These are phyloP conservation scores for Whitmania pigra DNA, from an alignment of 1,140 invertebrate genomes.

Conservation along the genomic window DNA sequence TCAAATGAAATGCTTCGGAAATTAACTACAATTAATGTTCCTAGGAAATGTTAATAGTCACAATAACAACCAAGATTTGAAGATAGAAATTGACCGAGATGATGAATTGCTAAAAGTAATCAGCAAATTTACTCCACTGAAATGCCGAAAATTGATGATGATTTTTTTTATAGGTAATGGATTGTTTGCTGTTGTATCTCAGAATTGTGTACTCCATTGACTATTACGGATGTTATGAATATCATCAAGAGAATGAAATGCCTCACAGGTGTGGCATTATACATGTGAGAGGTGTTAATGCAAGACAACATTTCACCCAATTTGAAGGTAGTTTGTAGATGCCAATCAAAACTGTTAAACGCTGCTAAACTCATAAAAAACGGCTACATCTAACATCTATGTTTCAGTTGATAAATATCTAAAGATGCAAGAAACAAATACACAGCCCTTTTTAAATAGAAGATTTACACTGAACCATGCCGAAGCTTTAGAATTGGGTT, in stretches of 20 bases:
- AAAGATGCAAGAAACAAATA: constrained; percentile 65
- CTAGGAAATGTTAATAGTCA: too few species aligned
- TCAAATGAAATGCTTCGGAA: too few species aligned
- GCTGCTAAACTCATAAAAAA: constrained; percentile 23
- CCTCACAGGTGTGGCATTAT: constrained; percentile 96
- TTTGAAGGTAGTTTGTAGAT: constrained; percentile 29
- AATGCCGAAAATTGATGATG: too few species aligned
- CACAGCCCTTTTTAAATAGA: constrained; percentile 64
- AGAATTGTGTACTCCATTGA: constrained; percentile 95
- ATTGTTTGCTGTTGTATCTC: constrained; percentile 77
- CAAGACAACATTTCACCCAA: constrained; percentile 50
- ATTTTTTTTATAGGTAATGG: constrained; percentile 49
- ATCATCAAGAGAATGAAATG: constrained; percentile 99
- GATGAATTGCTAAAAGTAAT: too few species aligned
- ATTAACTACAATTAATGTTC: too few species aligned
- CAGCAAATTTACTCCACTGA: too few species aligned
- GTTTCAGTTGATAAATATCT: constrained; percentile 22
- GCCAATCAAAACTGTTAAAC: too few species aligned
- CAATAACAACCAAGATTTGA: too few species aligned
- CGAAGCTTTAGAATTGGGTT: too few species aligned
- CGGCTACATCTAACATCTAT: constrained; percentile 21
- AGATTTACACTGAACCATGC: constrained; percentile 32
- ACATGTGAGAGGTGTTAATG: constrained; percentile 68
- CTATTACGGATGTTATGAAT: constrained; percentile 96
- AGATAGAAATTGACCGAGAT: too few species aligned